Percentiles rank a stretch among this genome's conserved stretches.
Evolutionary conservation across 2,797 vertebrate species (phyloP).

Genomic region (Octomys mimax): DNA sequence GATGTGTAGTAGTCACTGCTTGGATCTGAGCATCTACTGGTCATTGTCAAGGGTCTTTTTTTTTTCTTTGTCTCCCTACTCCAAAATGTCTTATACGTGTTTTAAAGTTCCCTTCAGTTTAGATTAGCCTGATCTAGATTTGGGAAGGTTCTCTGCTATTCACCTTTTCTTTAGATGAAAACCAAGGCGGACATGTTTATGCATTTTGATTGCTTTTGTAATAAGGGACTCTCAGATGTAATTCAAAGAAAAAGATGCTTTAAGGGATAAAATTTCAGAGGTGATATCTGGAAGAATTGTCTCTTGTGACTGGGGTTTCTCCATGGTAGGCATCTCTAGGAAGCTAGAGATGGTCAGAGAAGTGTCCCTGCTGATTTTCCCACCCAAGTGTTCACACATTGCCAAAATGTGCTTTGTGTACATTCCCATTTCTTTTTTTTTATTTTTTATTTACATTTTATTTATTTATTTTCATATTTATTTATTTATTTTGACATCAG

Average conservation of each 20-base stretch:
- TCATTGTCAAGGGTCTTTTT: not conserved
- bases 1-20: too few species aligned
- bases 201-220: conserved; percentile 56
- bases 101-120: conserved; percentile 48
- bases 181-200: conserved; percentile 43
- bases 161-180: conserved; percentile 60
- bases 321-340: not conserved
- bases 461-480: too few species aligned
- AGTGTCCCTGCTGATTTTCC: not conserved
- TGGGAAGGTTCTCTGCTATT: not conserved
- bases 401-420: not conserved
- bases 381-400: not conserved
- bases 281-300: not conserved
- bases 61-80: not conserved
- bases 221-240: conserved; percentile 39
- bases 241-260: conserved; percentile 31
- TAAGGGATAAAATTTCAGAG: conserved; percentile 5
- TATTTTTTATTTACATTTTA: too few species aligned
- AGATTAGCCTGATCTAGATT: not conserved
- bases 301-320: not conserved
- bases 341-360: not conserved
- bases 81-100: not conserved
- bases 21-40: not conserved
- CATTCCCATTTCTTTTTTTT: too few species aligned
- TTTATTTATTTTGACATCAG: too few species aligned